Evolutionary conservation across 2,888 invertebrate species (phyloP).

Genomic region (Diarsia rubi): DNA sequence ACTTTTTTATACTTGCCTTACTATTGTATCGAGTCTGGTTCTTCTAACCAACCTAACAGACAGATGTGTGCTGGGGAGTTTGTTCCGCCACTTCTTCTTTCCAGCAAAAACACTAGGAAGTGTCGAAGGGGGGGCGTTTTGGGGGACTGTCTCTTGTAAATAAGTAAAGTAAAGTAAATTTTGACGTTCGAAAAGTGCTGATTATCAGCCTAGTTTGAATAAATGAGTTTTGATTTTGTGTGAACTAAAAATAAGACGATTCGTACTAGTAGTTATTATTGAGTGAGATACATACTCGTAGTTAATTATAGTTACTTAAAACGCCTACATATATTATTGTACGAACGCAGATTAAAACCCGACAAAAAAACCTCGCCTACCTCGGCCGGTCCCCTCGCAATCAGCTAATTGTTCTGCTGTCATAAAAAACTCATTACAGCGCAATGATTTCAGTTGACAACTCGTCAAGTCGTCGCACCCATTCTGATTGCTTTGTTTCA

Average conservation of each 20-base stretch:
- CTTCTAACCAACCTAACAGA: too few species aligned
- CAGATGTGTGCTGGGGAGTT: too few species aligned
- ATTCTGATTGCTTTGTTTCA: slow-evolving; percentile 28
- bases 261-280: neutral
- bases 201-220: too few species aligned
- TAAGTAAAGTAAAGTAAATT: too few species aligned
- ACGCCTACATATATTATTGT: neutral
- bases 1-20: too few species aligned
- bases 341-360: neutral
- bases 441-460: slow-evolving; percentile 42
- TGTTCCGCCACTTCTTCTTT: too few species aligned
- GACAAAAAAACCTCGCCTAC: slow-evolving; percentile 2
- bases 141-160: too few species aligned
- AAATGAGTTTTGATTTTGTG: too few species aligned
- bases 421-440: slow-evolving; percentile 49
- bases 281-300: neutral
- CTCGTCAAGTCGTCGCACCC: slow-evolving; percentile 37
- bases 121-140: too few species aligned
- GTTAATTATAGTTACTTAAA: neutral
- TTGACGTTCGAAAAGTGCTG: too few species aligned
- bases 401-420: slow-evolving; percentile 41
- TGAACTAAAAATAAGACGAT: neutral
- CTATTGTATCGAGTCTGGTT: too few species aligned
- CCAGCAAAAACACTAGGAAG: too few species aligned
- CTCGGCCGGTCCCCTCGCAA: slow-evolving; percentile 20